phyloP scores from a whole-genome alignment of 2,113 vertebrate species.

The Geothlypis trichas region DNA sequence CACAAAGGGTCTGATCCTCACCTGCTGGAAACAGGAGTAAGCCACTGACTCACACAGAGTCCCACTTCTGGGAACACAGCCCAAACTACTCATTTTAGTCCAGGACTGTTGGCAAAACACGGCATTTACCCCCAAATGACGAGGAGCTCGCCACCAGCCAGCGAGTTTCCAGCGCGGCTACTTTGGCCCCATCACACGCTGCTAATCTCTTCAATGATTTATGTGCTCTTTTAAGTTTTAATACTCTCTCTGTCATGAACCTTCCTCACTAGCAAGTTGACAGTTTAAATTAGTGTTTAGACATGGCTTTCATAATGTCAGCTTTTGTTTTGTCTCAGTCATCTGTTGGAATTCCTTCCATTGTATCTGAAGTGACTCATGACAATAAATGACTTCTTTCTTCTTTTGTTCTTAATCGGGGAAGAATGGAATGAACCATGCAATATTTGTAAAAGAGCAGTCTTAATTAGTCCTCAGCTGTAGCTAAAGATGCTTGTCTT shows the following conservation, averaged over 20 bases:
- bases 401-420: slow-evolving; percentile 79
- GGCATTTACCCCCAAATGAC: slow-evolving; percentile 32
- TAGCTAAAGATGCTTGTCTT: slow-evolving; percentile 72
- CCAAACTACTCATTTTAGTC: not conserved
- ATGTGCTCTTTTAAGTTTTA: slow-evolving; percentile 77
- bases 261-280: slow-evolving; percentile 75
- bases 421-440: slow-evolving; percentile 73
- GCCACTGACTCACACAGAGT: not conserved
- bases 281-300: slow-evolving; percentile 82
- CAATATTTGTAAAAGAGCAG: slow-evolving; percentile 70
- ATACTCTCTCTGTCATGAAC: slow-evolving; percentile 76
- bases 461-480: slow-evolving; percentile 77
- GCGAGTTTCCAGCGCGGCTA: not conserved
- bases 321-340: slow-evolving; percentile 80
- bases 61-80: not conserved
- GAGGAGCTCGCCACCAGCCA: slow-evolving; percentile 12
- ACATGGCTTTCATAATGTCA: slow-evolving; percentile 79
- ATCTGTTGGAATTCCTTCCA: slow-evolving; percentile 79
- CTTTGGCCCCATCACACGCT: slow-evolving; percentile 67
- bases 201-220: slow-evolving; percentile 78
- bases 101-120: slow-evolving; percentile 35
- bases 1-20: slow-evolving; percentile 11
- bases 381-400: slow-evolving; percentile 76
- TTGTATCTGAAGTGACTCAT: slow-evolving; percentile 79
- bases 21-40: slow-evolving; percentile 11